Evolutionary conservation across 1,140 invertebrate genomes (phyloP).

Genomic region (Polyergus mexicanus): DNA sequence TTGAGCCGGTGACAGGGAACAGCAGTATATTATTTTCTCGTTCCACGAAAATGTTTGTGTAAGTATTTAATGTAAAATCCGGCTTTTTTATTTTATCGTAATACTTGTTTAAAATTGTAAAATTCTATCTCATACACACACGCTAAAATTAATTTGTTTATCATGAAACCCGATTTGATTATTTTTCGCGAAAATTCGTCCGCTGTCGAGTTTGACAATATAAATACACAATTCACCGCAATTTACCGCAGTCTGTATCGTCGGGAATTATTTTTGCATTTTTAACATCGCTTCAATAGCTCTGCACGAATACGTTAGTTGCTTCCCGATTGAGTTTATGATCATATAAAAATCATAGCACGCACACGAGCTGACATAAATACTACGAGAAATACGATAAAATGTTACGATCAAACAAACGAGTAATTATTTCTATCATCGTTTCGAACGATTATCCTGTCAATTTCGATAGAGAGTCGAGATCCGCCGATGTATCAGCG

Average conservation of each 20-base stretch:
- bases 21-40: not conserved
- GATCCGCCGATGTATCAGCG: not conserved
- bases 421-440: not conserved
- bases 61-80: constrained; percentile 5
- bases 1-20: constrained; percentile 1
- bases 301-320: constrained; percentile 17
- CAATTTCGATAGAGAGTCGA: constrained; percentile 8
- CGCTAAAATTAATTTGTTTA: constrained; percentile 30
- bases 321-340: constrained; percentile 32
- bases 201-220: constrained; percentile 18
- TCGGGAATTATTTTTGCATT: constrained; percentile 52
- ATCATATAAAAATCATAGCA: not conserved
- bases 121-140: not conserved
- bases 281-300: constrained; percentile 29
- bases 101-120: not conserved
- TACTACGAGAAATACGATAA: not conserved
- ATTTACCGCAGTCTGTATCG: constrained; percentile 40
- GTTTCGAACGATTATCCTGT: not conserved
- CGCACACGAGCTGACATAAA: not conserved
- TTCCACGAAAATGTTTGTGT: not conserved
- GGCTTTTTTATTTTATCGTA: not conserved
- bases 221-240: constrained; percentile 18
- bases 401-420: not conserved
- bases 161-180: constrained; percentile 21
- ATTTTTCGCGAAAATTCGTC: constrained; percentile 14